Evolutionary conservation across 37 sponge, comb jelly and placozoan species (phyloP).

Genomic region (Chondrilla cf. caribensis): DNA sequence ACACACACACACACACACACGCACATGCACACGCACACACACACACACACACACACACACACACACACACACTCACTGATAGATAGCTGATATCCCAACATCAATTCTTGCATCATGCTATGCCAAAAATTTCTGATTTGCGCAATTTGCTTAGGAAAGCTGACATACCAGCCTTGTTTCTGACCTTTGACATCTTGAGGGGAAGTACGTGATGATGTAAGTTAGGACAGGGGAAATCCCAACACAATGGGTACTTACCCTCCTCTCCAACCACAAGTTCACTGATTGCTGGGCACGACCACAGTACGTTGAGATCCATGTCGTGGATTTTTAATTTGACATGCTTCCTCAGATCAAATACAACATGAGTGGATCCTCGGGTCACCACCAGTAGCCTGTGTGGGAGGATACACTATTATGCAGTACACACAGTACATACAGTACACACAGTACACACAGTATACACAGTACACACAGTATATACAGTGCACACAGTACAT

Average conservation of each 20-base stretch:
- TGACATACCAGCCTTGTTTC: background rate
- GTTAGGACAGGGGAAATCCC: no score
- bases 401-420: no score
- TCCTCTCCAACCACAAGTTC: background rate
- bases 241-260: no score
- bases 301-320: background rate
- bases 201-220: no score
- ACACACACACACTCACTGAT: background rate
- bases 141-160: background rate
- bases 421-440: no score
- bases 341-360: constrained; percentile 4
- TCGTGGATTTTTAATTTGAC: background rate
- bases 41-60: no score
- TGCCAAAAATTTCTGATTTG: background rate
- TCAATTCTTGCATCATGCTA: background rate
- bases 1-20: no score
- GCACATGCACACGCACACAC: no score
- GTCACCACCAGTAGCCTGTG: background rate
- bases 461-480: no score
- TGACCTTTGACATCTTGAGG: background rate
- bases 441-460: no score
- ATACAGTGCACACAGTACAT: background rate
- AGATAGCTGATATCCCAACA: background rate
- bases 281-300: background rate
- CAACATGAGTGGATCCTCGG: background rate